Base-by-base conservation (phyloP, 1,140 invertebrate genomes). In the Penaeus vannamei region DNA sequence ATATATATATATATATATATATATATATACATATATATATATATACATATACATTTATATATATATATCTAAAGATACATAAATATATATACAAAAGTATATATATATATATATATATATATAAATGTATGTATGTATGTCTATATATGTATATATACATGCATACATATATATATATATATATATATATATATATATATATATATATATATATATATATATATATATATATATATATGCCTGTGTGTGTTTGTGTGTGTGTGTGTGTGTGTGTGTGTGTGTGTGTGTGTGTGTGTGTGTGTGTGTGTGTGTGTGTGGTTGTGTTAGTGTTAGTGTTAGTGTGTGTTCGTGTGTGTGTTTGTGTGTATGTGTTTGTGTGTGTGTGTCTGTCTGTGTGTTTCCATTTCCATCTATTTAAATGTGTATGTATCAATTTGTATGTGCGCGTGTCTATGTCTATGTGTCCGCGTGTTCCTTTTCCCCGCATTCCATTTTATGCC, bases 111-210 rank as follows among this genome's bases (percentile, higher is more conserved):
- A 14, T 53, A 14, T 53, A 53, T 53, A 53, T 53, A 53, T 14
- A 53, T 14, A 14, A 7, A 53, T 53, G 10, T 14, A 53, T 14
- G 10, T 5, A 26, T 76, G 29, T 76, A 29, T 69, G 23, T 69
- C 0, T 20, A 20, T 69, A 72, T 72, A 72, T 72, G n/a, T 72
- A 72, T 72, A 72, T n/a, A 72, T n/a, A n/a, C n/a, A 72, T 72
- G 2, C 32, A 76, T 26, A 32, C n/a, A 7, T 26, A 32, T 76
- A 29, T 76, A 76, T 76, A 22, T 76, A 22, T 76, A 22, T 29
- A 53, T 53, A 53, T 8, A 53, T 5, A 26, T 76, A 76, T 29
- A 29, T 26, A 32, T 32, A 7, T 26, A 32, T 76, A 29, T 76
- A 76, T 76, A 22, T 76, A 22, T 76, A 22, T 29, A 29, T 32